Percentiles rank a stretch among this genome's conserved stretches.
Conservation (phyloP, 2,797 vertebrate species). For the Sebastes wilsoni region DNA sequence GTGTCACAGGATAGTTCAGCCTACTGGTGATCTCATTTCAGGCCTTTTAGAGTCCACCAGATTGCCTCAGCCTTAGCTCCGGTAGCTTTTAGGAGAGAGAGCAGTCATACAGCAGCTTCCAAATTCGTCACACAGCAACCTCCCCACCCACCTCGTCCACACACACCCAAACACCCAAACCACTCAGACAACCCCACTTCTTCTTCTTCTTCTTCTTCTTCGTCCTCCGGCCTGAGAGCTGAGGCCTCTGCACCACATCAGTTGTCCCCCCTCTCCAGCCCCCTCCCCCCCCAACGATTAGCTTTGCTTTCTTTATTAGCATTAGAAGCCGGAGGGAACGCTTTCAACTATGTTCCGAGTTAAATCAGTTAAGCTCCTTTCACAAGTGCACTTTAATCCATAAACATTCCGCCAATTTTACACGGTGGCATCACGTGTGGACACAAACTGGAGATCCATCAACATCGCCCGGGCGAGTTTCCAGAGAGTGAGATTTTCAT, state of each 20-base stretch:
- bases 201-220: not conserved
- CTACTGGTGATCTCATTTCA: constrained; percentile 71
- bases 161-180: constrained; percentile 22
- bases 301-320: constrained; percentile 14
- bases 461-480: constrained; percentile 11
- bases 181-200: not conserved
- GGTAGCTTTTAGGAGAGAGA: constrained; percentile 56
- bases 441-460: not conserved
- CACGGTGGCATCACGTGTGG: not conserved
- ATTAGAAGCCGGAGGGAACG: not conserved
- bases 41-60: constrained; percentile 35
- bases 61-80: constrained; percentile 65
- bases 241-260: not conserved
- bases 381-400: constrained; percentile 32
- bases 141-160: constrained; percentile 15
- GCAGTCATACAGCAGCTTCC: constrained; percentile 36
- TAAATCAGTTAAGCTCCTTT: constrained; percentile 50
- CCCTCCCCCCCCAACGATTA: not conserved
- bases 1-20: constrained; percentile 35
- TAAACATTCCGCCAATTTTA: constrained; percentile 17
- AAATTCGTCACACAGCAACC: constrained; percentile 36
- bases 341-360: constrained; percentile 13
- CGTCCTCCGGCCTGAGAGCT: not conserved
- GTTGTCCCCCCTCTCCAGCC: not conserved
- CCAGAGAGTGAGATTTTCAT: constrained; percentile 23